Base-by-base conservation (phyloP, 2,113 vertebrate species). In the Strigops habroptila region DNA sequence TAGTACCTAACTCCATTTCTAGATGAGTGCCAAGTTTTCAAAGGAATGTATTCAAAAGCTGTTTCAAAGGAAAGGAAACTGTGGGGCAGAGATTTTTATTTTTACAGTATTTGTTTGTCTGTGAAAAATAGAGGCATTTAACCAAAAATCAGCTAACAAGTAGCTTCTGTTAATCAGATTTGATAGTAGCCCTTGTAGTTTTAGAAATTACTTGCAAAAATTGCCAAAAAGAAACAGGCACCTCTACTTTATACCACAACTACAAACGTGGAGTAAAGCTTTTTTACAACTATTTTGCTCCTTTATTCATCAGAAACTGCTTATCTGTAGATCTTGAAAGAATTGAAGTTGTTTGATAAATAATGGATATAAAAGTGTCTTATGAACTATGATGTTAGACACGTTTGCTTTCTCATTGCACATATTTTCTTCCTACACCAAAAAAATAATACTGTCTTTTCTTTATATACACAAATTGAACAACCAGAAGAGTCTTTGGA, bases 71-170 rank as follows among this genome's bases (percentile, higher is more conserved):
- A 53, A 94, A 75, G 52, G 14, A 37, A 75, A 67, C 6, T 7
- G 2, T 13, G 53, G 18, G 25, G 2, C 3, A 57, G 6, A 60
- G 7, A 4, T 39, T 74, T 82, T 59, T 35, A 10, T 24, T 70
- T 63, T 60, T 3, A 21, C 9, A 33, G 4, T 21, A 2, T 28
- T 27, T 37, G 3, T 0, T 53, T 63, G 0, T 43, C 12, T 41
- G 9, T 64, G 25, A 68, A 55, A 70, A 76, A 46, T 1, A 52
- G 52, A 90, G 18, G 7, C 55, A 55, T 85, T 46, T 68, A 82
- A 68, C 7, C 2, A 91, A 77, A 91, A 85, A 25, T 59, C 10
- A 55, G 7, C 5, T 48, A 70, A 63, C 22, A 4, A 55, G 28
- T 64, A 68, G 1, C 9, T 75, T 78, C 12, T 86, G 5, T 52